Evolutionary conservation across 2,888 invertebrate species (phyloP).

Genomic region (Doris montereyensis): DNA sequence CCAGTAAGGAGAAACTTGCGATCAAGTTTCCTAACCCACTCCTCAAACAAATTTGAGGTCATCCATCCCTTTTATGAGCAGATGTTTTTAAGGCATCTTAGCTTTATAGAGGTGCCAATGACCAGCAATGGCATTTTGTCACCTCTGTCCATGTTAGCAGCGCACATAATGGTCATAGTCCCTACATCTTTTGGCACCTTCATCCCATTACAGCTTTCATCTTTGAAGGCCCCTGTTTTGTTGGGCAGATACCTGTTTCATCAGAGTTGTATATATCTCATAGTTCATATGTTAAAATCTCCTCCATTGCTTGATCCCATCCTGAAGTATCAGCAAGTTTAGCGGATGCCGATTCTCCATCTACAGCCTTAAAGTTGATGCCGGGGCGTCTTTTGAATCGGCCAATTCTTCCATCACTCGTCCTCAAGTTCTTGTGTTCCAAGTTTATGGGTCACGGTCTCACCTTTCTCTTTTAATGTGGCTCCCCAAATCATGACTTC

Average conservation of each 20-base stretch:
- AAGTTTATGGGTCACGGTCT: too few relatives aligned
- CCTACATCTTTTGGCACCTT: constrained; percentile 50
- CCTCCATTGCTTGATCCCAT: constrained; percentile 43
- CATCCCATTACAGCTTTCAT: constrained; percentile 46
- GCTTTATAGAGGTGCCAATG: constrained; percentile 47
- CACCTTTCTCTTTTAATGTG: too few relatives aligned
- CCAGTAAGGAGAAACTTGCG: constrained; percentile 24
- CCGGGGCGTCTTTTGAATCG: constrained; percentile 44
- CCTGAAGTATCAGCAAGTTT: constrained; percentile 27
- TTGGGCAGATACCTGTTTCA: constrained; percentile 50
- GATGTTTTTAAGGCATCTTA: constrained; percentile 48
- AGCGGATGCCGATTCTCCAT: constrained; percentile 46
- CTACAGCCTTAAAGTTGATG: constrained; percentile 43
- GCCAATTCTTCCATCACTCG: constrained; percentile 41
- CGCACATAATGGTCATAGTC: constrained; percentile 45
- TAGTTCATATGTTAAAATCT: constrained; percentile 38
- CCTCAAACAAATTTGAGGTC: constrained; percentile 44
- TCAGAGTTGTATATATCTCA: constrained; percentile 48
- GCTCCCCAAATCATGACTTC: too few relatives aligned
- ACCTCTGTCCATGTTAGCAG: constrained; percentile 47
- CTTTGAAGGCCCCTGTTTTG: constrained; percentile 45
- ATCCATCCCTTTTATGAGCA: constrained; percentile 50
- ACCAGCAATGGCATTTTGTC: constrained; percentile 46
- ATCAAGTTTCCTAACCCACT: constrained; percentile 49
- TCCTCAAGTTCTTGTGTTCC: too few relatives aligned